Evolutionary conservation across 2,797 vertebrate species (phyloP).

Genomic region (Pipistrellus pygmaeus): DNA sequence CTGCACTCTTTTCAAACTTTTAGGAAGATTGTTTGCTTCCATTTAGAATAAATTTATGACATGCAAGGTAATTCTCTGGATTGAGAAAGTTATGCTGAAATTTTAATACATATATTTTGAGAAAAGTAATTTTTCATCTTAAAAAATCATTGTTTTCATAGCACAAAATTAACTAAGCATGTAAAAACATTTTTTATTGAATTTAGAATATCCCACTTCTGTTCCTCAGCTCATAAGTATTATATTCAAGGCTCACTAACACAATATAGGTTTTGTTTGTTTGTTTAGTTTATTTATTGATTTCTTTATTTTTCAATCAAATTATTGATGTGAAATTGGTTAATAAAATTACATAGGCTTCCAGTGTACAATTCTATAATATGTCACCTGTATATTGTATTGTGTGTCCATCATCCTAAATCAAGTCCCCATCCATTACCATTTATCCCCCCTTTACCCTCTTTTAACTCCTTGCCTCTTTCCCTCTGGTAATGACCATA

Average conservation of each 20-base stretch:
- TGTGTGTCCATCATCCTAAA: background rate
- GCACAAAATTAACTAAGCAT: background rate
- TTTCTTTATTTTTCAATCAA: background rate
- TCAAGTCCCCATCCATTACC: background rate
- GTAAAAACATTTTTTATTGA: background rate
- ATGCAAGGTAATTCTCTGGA: background rate
- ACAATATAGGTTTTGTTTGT: background rate
- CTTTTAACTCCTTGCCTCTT: background rate
- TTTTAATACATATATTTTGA: background rate
- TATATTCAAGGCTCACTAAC: background rate
- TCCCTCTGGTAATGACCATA: background rate
- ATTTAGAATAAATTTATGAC: background rate
- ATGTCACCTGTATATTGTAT: background rate
- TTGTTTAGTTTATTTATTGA: background rate
- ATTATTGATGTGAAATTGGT: background rate
- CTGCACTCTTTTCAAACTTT: background rate
- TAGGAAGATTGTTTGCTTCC: background rate
- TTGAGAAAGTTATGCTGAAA: background rate
- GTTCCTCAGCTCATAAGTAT: background rate
- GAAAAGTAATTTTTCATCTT: background rate
- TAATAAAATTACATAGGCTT: background rate
- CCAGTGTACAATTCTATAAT: background rate
- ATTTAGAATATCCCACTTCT: background rate
- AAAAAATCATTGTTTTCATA: conserved; percentile 14
- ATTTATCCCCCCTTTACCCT: background rate